phyloP scores from a whole-genome alignment of 2,888 invertebrate genomes.

The Allophyes oxyacanthae region DNA sequence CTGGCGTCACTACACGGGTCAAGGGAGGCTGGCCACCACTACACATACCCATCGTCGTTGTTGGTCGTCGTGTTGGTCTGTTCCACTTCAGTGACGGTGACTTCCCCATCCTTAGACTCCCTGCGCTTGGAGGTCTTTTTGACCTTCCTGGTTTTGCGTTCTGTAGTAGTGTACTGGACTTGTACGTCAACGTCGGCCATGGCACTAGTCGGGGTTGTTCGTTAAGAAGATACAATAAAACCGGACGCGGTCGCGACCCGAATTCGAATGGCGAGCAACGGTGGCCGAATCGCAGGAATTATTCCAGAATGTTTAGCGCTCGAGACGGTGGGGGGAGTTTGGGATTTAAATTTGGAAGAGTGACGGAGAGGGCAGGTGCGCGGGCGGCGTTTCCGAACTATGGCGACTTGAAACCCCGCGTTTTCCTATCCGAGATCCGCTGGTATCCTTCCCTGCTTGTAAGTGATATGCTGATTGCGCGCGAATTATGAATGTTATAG shows the following conservation, averaged over 20 bases:
- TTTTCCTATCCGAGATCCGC: slow-evolving; percentile 71
- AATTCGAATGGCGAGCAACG: slow-evolving; percentile 88
- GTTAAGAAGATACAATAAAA: slow-evolving; percentile 77
- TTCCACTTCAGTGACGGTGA: slow-evolving; percentile 95
- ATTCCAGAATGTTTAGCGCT: slow-evolving; percentile 88
- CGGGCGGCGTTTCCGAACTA: slow-evolving; percentile 83
- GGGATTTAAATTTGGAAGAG: slow-evolving; percentile 89
- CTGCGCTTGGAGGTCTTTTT: slow-evolving; percentile 94
- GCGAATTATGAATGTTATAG: slow-evolving; percentile 58
- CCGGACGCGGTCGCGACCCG: slow-evolving; percentile 89
- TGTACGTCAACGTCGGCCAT: slow-evolving; percentile 98
- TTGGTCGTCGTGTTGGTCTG: slow-evolving; percentile 91
- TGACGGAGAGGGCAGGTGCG: slow-evolving; percentile 89
- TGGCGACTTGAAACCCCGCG: slow-evolving; percentile 72
- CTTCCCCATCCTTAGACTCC: slow-evolving; percentile 93
- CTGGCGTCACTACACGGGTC: slow-evolving; percentile 72
- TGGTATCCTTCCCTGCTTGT: slow-evolving; percentile 63
- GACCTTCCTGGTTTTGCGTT: slow-evolving; percentile 97
- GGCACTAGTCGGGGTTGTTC: slow-evolving; percentile 71
- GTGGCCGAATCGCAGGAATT: slow-evolving; percentile 87
- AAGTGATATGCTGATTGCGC: slow-evolving; percentile 59
- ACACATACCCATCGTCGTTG: slow-evolving; percentile 96
- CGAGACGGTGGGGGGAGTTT: slow-evolving; percentile 86
- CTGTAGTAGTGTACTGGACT: slow-evolving; percentile 95
- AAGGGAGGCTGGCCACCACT: slow-evolving; percentile 87